Percentiles rank a stretch among this genome's conserved stretches.
These are phyloP conservation scores for Pseudomyrmex flavicornis DNA, from an alignment of 1,140 invertebrate species.

Conservation along the genomic window DNA sequence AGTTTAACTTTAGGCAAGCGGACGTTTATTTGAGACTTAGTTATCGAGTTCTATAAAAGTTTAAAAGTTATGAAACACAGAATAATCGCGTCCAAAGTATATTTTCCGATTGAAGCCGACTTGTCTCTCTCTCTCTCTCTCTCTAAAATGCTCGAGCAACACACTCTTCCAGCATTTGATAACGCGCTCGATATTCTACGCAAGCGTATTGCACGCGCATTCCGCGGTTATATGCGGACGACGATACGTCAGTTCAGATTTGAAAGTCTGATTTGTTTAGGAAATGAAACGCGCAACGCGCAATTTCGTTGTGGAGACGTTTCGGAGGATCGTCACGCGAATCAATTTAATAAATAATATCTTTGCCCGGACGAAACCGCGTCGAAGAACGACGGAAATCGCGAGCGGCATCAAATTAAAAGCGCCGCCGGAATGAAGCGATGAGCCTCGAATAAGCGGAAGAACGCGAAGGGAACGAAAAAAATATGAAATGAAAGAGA, in stretches of 20 bases:
- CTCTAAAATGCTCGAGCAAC: constrained; percentile 9
- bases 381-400: not conserved
- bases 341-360: constrained; percentile 44
- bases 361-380: not conserved
- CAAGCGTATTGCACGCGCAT: not conserved
- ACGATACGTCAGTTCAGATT: not conserved
- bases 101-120: constrained; percentile 18
- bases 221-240: not conserved
- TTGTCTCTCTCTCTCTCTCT: not conserved
- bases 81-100: constrained; percentile 5
- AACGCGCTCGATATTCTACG: not conserved
- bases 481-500: constrained; percentile 32
- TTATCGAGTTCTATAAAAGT: constrained; percentile 52
- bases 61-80: constrained; percentile 22
- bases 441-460: constrained; percentile 27
- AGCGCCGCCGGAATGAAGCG: not conserved
- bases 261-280: constrained; percentile 40
- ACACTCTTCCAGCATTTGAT: not conserved
- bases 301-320: not conserved
- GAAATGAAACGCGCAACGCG: not conserved
- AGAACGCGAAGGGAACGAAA: not conserved
- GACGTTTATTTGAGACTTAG: constrained; percentile 34
- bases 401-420: constrained; percentile 35
- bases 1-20: constrained; percentile 28
- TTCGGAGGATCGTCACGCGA: not conserved